Evolutionary conservation across 2,113 vertebrate species (phyloP).

Genomic region (Cynocephalus volans): DNA sequence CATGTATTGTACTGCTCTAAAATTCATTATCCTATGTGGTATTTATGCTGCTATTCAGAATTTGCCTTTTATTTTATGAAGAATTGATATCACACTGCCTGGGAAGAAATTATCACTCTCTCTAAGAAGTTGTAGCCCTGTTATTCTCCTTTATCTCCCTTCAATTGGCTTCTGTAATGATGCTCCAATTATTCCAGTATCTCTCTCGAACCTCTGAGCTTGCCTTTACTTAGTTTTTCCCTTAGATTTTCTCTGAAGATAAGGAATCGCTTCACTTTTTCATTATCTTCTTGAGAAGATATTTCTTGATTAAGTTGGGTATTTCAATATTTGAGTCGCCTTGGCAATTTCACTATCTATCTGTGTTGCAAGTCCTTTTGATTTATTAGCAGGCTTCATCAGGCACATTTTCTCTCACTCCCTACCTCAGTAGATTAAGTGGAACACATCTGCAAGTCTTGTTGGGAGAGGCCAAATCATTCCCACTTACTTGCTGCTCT

Average conservation of each 20-base stretch:
- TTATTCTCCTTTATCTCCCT: neutral
- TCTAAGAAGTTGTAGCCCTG: slow-evolving; percentile 24
- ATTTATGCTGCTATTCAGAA: neutral
- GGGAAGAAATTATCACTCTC: slow-evolving; percentile 39
- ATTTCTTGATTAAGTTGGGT: slow-evolving; percentile 6
- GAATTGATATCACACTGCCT: neutral
- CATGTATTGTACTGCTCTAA: neutral
- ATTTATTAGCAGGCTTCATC: slow-evolving; percentile 59
- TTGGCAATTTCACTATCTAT: slow-evolving; percentile 40
- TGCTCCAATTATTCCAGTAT: neutral
- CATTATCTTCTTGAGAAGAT: slow-evolving; percentile 38
- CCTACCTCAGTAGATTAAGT: neutral
- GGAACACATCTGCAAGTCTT: slow-evolving; percentile 30
- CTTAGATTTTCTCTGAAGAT: neutral
- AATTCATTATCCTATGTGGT: neutral
- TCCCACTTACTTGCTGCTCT: neutral
- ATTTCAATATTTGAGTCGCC: slow-evolving; percentile 62
- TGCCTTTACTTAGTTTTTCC: slow-evolving; percentile 7
- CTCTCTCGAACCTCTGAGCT: neutral
- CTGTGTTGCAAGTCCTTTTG: slow-evolving; percentile 34
- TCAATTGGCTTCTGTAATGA: neutral
- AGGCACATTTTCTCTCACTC: neutral
- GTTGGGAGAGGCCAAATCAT: neutral
- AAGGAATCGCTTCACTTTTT: neutral
- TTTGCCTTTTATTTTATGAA: slow-evolving; percentile 48